Evolutionary conservation across 2,113 vertebrate species (phyloP).

Genomic region (Podiceps cristatus): DNA sequence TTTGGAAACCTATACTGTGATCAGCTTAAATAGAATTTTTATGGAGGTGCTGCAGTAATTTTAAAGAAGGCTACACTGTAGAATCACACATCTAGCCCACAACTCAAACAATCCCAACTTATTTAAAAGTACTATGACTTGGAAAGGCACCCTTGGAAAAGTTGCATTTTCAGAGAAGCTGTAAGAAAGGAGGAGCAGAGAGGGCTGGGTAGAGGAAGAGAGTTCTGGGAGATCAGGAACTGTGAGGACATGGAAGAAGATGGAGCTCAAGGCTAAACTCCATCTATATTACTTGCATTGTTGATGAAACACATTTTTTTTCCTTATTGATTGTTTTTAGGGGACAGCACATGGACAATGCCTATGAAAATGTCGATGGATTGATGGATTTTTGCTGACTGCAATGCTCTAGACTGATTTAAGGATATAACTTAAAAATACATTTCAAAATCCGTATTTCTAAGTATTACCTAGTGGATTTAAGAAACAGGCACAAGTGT

Average conservation of each 20-base stretch:
- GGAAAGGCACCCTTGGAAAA: background rate
- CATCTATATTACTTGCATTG: background rate
- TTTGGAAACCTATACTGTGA: background rate
- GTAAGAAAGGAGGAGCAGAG: background rate
- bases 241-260: background rate
- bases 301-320: background rate
- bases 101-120: background rate
- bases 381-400: background rate
- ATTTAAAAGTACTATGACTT: background rate
- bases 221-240: background rate
- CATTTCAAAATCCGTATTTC: background rate
- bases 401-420: background rate
- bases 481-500: background rate
- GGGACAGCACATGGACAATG: background rate
- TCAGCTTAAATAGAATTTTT: background rate
- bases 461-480: background rate
- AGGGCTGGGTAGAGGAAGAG: background rate
- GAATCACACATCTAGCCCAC: background rate
- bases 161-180: background rate
- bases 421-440: background rate
- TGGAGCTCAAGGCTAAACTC: background rate
- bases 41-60: background rate
- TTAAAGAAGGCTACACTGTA: background rate
- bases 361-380: background rate
- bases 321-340: background rate